Conservation (phyloP, 2,797 vertebrate genomes). For the Macropodus opercularis region DNA sequence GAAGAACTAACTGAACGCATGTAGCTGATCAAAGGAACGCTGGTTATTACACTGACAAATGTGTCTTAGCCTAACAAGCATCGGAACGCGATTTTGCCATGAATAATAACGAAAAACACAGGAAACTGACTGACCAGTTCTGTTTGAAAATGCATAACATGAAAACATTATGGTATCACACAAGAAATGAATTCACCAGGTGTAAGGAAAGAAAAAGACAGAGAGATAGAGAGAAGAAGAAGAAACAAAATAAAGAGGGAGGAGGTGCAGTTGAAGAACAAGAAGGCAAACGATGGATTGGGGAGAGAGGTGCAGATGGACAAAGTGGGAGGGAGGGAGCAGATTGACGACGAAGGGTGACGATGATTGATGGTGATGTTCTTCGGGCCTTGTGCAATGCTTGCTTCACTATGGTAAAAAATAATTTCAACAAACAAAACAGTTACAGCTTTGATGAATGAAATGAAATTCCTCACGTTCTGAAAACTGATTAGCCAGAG, state of each 20-base stretch:
- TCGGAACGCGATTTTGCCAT: conserved; percentile 23
- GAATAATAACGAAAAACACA: conserved; percentile 32
- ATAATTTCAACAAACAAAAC: conserved; percentile 75
- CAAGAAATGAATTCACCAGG: no score
- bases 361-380: conserved; percentile 78
- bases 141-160: neutral
- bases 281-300: conserved; percentile 29
- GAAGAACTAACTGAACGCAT: conserved; percentile 55
- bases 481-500: conserved; percentile 32
- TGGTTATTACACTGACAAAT: conserved; percentile 59
- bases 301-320: conserved; percentile 19
- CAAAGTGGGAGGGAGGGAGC: conserved; percentile 18
- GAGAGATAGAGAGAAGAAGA: neutral
- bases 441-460: conserved; percentile 17
- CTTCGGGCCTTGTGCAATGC: conserved; percentile 66
- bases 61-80: conserved; percentile 49
- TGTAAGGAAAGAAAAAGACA: conserved; percentile 6
- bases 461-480: conserved; percentile 36
- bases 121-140: conserved; percentile 7
- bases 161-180: neutral
- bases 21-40: conserved; percentile 61
- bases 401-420: conserved; percentile 73
- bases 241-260: neutral
- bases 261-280: conserved; percentile 30
- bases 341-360: conserved; percentile 68